Base-by-base conservation (phyloP, 2,797 vertebrate species). In the Botia kubotai region DNA sequence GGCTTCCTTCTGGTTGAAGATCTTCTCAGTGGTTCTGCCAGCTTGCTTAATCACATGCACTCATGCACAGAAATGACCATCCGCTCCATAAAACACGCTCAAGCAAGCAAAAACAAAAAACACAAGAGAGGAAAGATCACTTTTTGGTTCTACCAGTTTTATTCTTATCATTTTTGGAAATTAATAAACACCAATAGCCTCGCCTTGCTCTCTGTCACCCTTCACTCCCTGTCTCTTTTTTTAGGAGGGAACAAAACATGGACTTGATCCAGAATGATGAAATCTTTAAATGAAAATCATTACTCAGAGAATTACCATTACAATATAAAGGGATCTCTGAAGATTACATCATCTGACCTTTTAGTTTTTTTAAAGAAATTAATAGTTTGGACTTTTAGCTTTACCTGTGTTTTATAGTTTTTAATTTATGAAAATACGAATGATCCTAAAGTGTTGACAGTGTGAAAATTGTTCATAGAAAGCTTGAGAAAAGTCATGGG, bases 261-360 rank as follows among this genome's bases (percentile, higher is more conserved):
- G 58, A 83, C 3, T 6, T 55, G n/a, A 55, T 72, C 66, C 80
- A 68, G 48, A n/a, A 75, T 82, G 80, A 76, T 72, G 63, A 53
- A 65, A 78, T 82, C 62, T 85, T 85, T 79, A 53, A 73, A n/a
- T 62, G 14, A 63, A 80, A 84, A 6, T 3, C 39, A n/a, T 84
- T 71, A 68, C 57, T 67, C 21, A 13, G 65, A 74, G 21, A 72
- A 36, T 63, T 21, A 1, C 43, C 8, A 72, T 29, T 48, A 33
- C 16, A 81, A 72, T 62, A 72, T 50, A 66, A 66, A 79, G 39
- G 71, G 81, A 71, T 83, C 62, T 79, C 23, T 46, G 43, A 46
- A 46, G 43, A 46, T 19, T 46, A 46, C 43, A 46, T 46, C 43
- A 46, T 2, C 10, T 23, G 65, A 82, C 65, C 46, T 78, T 81